Percentiles rank a stretch among this genome's conserved stretches.
phyloP scores from a whole-genome alignment of 2,113 vertebrate species.

The Perca flavescens region DNA sequence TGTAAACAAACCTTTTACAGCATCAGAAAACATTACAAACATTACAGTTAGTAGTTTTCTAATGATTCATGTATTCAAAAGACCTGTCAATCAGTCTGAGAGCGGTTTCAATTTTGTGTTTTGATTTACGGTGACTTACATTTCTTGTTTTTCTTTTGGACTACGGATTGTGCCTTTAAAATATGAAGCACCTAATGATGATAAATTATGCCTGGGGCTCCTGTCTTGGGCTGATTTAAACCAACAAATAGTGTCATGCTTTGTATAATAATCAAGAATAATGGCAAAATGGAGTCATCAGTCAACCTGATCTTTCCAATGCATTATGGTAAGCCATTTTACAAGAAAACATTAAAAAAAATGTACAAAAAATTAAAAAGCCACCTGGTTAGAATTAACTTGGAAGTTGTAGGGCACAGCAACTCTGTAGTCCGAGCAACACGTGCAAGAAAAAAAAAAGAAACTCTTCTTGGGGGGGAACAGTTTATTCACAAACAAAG shows the following conservation, averaged over 20 bases:
- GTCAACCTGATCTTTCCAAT: constrained; percentile 38
- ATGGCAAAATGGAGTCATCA: constrained; percentile 36
- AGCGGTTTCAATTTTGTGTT: background rate
- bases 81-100: background rate
- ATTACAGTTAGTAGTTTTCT: background rate
- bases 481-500: constrained; percentile 50
- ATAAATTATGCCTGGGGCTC: constrained; percentile 1
- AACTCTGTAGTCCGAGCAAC: constrained; percentile 50
- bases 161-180: background rate
- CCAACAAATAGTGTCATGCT: constrained; percentile 34
- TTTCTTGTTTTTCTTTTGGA: constrained; percentile 7
- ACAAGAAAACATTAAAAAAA: too few relatives aligned
- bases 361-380: constrained; percentile 38
- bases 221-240: constrained; percentile 33
- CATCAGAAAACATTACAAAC: background rate
- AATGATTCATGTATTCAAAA: background rate
- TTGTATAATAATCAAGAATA: constrained; percentile 33
- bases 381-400: constrained; percentile 71
- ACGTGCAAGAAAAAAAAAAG: constrained; percentile 44
- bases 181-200: constrained; percentile 17
- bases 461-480: constrained; percentile 36
- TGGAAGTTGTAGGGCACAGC: constrained; percentile 34
- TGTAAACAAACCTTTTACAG: background rate
- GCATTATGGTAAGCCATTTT: constrained; percentile 24
- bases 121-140: background rate